Conservation (phyloP, 2,888 invertebrate genomes). For the Zygogramma bicolorata region DNA sequence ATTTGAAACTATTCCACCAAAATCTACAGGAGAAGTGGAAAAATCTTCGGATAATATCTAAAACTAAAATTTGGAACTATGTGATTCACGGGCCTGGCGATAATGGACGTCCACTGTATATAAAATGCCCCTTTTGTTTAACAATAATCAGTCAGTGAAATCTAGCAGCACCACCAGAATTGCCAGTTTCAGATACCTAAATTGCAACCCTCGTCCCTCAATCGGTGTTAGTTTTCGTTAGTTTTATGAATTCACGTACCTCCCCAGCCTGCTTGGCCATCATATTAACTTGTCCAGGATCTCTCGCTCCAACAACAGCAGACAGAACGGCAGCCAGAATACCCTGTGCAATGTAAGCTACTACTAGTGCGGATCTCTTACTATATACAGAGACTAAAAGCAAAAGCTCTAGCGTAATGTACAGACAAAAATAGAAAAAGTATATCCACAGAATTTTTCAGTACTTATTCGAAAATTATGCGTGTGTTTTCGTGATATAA, state of each 20-base stretch:
- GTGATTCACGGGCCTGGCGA: too few relatives aligned
- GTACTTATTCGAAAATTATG: background rate
- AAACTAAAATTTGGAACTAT: too few relatives aligned
- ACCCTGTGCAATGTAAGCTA: conserved; percentile 77
- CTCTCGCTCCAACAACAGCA: conserved; percentile 89
- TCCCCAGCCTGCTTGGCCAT: conserved; percentile 96
- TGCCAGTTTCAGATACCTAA: too few relatives aligned
- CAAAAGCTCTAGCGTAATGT: conserved; percentile 21
- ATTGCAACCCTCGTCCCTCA: too few relatives aligned
- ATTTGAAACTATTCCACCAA: too few relatives aligned
- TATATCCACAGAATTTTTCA: background rate
- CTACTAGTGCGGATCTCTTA: conserved; percentile 59
- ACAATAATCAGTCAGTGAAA: too few relatives aligned
- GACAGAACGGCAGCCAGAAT: conserved; percentile 93
- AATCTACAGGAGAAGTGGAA: too few relatives aligned
- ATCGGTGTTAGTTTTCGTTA: background rate
- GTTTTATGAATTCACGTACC: conserved; percentile 74
- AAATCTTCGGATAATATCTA: too few relatives aligned
- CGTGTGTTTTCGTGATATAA: too few relatives aligned
- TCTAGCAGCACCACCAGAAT: too few relatives aligned
- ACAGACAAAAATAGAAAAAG: background rate
- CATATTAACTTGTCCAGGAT: conserved; percentile 91
- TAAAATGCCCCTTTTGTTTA: too few relatives aligned
- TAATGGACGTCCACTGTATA: too few relatives aligned
- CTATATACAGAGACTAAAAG: conserved; percentile 37